phyloP scores from a whole-genome alignment of 2,113 vertebrate genomes.

The Cyprinodon brontotheroides region DNA sequence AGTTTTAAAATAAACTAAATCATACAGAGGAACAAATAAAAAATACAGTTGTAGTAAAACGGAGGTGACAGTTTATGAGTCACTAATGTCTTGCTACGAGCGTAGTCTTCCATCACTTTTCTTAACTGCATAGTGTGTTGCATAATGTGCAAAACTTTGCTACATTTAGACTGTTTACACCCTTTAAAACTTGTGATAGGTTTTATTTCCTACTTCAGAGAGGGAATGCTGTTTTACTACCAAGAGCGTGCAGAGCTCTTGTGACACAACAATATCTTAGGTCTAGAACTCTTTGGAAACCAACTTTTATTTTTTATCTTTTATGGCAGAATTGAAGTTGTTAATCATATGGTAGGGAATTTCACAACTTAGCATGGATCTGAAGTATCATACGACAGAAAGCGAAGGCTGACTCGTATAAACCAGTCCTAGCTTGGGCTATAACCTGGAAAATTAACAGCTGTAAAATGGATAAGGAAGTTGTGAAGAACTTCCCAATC shows the following conservation, averaged over 20 bases:
- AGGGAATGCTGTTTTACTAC: too few species aligned
- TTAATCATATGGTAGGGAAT: neutral
- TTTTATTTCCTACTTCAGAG: too few species aligned
- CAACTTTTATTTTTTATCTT: too few species aligned
- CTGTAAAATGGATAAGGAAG: constrained; percentile 10
- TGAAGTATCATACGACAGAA: neutral
- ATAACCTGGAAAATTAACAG: constrained; percentile 14
- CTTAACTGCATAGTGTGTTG: too few species aligned
- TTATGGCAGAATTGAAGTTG: neutral
- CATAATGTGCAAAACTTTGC: too few species aligned
- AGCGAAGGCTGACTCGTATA: neutral
- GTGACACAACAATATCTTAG: too few species aligned
- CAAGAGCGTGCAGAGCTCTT: too few species aligned
- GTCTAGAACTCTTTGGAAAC: too few species aligned
- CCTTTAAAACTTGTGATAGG: too few species aligned
- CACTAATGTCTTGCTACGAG: neutral
- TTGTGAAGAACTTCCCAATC: neutral
- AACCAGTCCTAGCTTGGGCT: neutral
- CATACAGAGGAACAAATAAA: neutral
- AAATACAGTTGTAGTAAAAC: neutral
- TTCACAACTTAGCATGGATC: neutral
- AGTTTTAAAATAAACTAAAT: neutral
- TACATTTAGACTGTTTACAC: too few species aligned
- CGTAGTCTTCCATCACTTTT: neutral
- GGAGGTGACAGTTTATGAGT: neutral